Evolutionary conservation across 2,113 vertebrate species (phyloP), one percentile per base, ranked within the genome.

Genomic region (Paradoxurus hermaphroditus): DNA sequence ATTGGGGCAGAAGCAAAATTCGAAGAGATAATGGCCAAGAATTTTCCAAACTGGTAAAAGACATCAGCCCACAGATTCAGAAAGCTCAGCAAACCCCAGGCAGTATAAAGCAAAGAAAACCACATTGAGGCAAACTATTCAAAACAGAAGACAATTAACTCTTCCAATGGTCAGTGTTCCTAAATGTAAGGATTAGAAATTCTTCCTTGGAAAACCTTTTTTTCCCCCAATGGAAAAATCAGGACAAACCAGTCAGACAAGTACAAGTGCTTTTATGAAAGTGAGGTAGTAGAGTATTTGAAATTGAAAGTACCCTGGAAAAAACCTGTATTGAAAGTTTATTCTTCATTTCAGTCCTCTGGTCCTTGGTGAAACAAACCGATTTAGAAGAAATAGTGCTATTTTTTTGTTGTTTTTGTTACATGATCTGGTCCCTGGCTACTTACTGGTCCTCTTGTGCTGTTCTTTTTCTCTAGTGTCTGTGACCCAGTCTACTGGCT

Each of bases 41-140:
- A 51, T 89, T 96, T 94, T 86, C 86, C 79, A 91, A 82, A 78
- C 44, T 51, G 19, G 86, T 82, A 49, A 51, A 94, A 83, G 51
- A 23, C 1, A 21, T 63, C 36, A 75, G 16, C 34, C 23, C 44
- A 90, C 68, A 51, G 44, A 27, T 91, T 91, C 46, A 36, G 9
- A 84, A 91, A 84, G 11, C 46, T 88, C 27, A 67, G 62, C 29
- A 93, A 84, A 73, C 11, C 10, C 34, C 41, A 78, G 53, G 21
- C 25, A 23, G 14, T 86, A 31, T 41, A 70, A 70, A 87, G 27
- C 62, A 96, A 79, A 90, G 79, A 87, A 92, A 96, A 81, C 23
- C 79, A 46, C 25, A 75, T 39, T 77, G 84, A 90, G 56, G 19
- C 29, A 67, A 87, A 94, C 39, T 84, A 15, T 84, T 34, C 68